phyloP scores from a whole-genome alignment of 1,140 invertebrate species.

The Mercenaria mercenaria region DNA sequence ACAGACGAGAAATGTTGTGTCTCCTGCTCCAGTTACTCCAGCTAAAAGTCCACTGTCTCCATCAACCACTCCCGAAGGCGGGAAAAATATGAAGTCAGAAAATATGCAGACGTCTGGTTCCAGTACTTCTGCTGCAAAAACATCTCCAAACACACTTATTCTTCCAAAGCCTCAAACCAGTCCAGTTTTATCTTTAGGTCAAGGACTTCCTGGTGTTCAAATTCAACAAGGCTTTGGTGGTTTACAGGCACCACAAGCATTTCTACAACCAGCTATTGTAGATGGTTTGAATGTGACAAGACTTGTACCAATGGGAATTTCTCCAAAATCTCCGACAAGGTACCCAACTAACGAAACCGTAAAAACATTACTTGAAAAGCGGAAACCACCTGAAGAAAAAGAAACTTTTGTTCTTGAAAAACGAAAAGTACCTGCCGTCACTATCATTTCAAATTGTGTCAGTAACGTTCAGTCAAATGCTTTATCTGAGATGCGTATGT shows the following conservation, averaged over 20 bases:
- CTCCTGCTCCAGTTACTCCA: background rate
- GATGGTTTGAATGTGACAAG: conserved; percentile 26
- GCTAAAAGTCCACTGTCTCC: background rate
- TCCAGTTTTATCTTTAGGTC: conserved; percentile 14
- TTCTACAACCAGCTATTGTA: background rate
- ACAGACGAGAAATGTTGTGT: conserved; percentile 37
- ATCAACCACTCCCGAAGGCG: background rate
- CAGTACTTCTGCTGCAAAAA: background rate
- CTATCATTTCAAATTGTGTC: background rate
- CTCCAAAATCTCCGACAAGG: conserved; percentile 17
- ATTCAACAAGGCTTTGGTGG: background rate
- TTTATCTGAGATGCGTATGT: background rate
- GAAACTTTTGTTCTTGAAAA: background rate
- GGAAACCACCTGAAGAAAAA: conserved; percentile 48
- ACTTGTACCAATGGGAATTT: background rate
- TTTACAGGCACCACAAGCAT: conserved; percentile 7
- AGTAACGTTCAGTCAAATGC: background rate
- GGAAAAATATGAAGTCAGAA: background rate
- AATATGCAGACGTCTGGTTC: background rate
- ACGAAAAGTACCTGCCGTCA: background rate
- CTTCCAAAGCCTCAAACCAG: conserved; percentile 55
- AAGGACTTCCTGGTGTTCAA: background rate
- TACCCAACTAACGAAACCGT: conserved; percentile 63
- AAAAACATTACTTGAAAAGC: conserved; percentile 54
- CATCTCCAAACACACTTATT: conserved; percentile 43